Evolutionary conservation across 2,113 vertebrate species (phyloP), one percentile per base, ranked within the genome.

Genomic region (Monopterus albus): DNA sequence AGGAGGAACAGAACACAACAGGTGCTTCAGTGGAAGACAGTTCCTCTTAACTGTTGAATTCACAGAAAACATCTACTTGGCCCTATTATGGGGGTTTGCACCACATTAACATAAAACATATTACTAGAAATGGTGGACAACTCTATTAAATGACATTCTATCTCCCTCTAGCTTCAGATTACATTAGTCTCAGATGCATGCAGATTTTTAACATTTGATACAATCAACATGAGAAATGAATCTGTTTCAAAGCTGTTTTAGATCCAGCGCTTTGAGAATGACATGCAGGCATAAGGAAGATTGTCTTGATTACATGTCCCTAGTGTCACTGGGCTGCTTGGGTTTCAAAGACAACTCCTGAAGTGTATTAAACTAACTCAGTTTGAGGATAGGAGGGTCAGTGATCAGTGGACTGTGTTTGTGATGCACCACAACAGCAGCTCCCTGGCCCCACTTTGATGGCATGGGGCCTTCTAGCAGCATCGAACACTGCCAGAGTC

Each of bases 371-470:
- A 53, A 38, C 42, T 87, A 88, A 92, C 56, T 49, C 36, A 35
- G 58, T 91, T 88, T 88, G 84, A 79, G 81, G 88, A 71, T 52
- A 51, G 8, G 59, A 65, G 79, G 78, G 49, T n/a, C 28, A 49
- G 43, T 2, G 33, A 72, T 72, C 20, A 74, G n/a, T n/a, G n/a
- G 21, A 58, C 57, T 65, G 56, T 25, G 36, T 78, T 73, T 64
- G n/a, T 60, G 65, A 83, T 84, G 21, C 65, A 35, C 23, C 17
- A 29, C 58, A 57, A 35, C 47, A 70, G 52, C 50, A 38, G 25
- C 58, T 52, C 20, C 39, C n/a, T 55, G 40, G 26, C 64, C 72
- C 36, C 49, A 58, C 25, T 23, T 55, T 42, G 40, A 66, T 78
- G 42, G 33, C 26, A 67, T 9, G 0, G 40, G 39, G 50, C 53